A percentile compares a stretch with the other conserved stretches of the same genome.
phyloP scores from a whole-genome alignment of 2,888 invertebrate genomes.

The Hecatera dysodea region DNA sequence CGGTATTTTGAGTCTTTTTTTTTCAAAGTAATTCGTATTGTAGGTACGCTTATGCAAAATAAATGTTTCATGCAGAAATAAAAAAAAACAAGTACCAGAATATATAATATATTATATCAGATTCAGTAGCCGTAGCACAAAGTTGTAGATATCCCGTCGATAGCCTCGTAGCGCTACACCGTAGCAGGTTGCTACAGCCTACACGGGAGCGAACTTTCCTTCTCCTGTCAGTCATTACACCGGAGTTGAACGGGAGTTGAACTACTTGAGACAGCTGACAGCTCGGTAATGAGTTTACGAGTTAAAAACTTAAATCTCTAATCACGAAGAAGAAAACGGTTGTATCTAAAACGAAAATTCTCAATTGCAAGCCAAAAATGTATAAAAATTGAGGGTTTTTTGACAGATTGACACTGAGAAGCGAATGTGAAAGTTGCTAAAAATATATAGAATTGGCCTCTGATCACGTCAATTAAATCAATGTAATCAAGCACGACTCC shows the following conservation, averaged over 20 bases:
- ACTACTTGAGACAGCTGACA: conserved; percentile 80
- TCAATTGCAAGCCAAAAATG: no score
- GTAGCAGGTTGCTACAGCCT: conserved; percentile 47
- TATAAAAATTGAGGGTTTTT: no score
- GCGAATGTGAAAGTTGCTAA: no score
- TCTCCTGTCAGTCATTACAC: conserved; percentile 79
- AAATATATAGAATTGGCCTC: no score
- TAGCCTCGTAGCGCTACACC: conserved; percentile 59
- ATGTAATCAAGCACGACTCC: conserved; percentile 24
- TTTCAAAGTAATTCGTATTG: not conserved
- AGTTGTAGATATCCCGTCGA: conserved; percentile 30
- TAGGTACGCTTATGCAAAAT: not conserved
- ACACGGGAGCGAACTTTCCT: conserved; percentile 69
- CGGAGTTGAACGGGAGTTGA: conserved; percentile 76
- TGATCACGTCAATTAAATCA: no score
- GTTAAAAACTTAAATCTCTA: conserved; percentile 71
- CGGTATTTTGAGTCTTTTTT: no score
- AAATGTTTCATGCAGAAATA: not conserved
- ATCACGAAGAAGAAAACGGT: conserved; percentile 37
- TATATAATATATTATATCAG: conserved; percentile 26
- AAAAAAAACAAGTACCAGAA: conserved; percentile 18
- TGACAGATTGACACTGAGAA: no score
- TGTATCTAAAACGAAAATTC: conserved; percentile 38
- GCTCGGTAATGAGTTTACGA: conserved; percentile 82
- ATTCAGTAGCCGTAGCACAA: conserved; percentile 21